A percentile compares a stretch with the other conserved stretches of the same genome.
phyloP scores from a whole-genome alignment of 2,888 invertebrate genomes.

The Latheticus oryzae region DNA sequence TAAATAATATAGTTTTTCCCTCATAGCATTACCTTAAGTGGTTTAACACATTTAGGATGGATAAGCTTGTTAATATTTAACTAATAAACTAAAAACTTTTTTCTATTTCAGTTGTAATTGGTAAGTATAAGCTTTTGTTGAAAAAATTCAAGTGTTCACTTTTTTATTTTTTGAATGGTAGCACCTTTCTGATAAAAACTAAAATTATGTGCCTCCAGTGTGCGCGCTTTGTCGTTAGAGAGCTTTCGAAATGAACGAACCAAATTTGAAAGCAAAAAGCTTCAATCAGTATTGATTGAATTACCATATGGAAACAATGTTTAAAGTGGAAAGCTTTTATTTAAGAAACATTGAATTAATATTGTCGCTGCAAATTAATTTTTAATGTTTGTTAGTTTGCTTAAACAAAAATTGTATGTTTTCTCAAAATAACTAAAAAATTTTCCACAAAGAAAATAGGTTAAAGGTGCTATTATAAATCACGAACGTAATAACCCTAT shows the following conservation, averaged over 20 bases:
- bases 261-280: slow-evolving; percentile 23
- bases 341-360: too few species aligned
- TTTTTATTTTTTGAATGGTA: too few species aligned
- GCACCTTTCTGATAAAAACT: too few species aligned
- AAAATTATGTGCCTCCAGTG: too few species aligned
- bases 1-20: neutral
- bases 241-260: slow-evolving; percentile 9
- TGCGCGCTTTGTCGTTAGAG: slow-evolving; percentile 3
- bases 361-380: too few species aligned
- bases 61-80: too few species aligned
- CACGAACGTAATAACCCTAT: slow-evolving; percentile 38
- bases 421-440: slow-evolving; percentile 21
- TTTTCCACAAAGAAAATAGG: slow-evolving; percentile 25
- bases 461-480: slow-evolving; percentile 35
- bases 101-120: too few species aligned
- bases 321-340: neutral
- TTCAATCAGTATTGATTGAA: slow-evolving; percentile 25
- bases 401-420: too few species aligned
- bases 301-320: slow-evolving; percentile 9
- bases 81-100: too few species aligned
- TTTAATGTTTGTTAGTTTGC: too few species aligned
- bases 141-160: too few species aligned
- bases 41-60: slow-evolving; percentile 6
- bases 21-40: slow-evolving; percentile 11
- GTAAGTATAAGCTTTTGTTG: too few species aligned